phyloP scores from a whole-genome alignment of 2,888 invertebrate genomes.

The Catocala sponsa region DNA sequence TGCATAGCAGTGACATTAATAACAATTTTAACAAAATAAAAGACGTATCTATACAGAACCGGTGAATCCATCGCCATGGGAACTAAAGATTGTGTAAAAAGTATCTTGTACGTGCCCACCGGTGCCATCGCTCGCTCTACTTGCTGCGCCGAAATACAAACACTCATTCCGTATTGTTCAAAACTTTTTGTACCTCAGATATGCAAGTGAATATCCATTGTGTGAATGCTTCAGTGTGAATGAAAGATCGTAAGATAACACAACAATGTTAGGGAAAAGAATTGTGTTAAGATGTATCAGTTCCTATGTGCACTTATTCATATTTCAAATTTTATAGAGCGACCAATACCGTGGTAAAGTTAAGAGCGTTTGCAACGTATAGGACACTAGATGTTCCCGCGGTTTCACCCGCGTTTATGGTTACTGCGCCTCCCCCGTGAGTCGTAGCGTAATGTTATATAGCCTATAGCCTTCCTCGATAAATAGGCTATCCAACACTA shows the following conservation, averaged over 20 bases:
- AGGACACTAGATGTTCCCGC: too few relatives aligned
- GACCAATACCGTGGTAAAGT: too few relatives aligned
- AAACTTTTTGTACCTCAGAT: constrained; percentile 43
- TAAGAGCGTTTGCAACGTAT: too few relatives aligned
- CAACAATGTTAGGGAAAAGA: constrained; percentile 2
- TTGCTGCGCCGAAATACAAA: constrained; percentile 51
- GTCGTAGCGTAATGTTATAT: too few relatives aligned
- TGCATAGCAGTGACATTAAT: background rate
- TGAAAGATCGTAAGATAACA: constrained; percentile 22
- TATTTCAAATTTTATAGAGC: too few relatives aligned
- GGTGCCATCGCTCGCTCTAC: constrained; percentile 44
- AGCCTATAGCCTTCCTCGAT: too few relatives aligned
- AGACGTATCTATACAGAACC: constrained; percentile 3
- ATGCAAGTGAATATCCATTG: constrained; percentile 46
- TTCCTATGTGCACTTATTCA: too few relatives aligned
- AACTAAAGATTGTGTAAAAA: constrained; percentile 36
- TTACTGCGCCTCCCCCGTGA: too few relatives aligned
- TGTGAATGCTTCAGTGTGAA: constrained; percentile 17
- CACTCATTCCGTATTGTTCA: constrained; percentile 37
- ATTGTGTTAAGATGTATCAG: background rate
- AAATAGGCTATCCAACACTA: too few relatives aligned
- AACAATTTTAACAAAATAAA: constrained; percentile 1
- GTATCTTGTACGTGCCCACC: constrained; percentile 45
- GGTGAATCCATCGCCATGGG: constrained; percentile 33
- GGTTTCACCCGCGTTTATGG: too few relatives aligned